A percentile compares a stretch with the other conserved stretches of the same genome.
Conservation (phyloP, 2,113 vertebrate species). For the Smithornis capensis region DNA sequence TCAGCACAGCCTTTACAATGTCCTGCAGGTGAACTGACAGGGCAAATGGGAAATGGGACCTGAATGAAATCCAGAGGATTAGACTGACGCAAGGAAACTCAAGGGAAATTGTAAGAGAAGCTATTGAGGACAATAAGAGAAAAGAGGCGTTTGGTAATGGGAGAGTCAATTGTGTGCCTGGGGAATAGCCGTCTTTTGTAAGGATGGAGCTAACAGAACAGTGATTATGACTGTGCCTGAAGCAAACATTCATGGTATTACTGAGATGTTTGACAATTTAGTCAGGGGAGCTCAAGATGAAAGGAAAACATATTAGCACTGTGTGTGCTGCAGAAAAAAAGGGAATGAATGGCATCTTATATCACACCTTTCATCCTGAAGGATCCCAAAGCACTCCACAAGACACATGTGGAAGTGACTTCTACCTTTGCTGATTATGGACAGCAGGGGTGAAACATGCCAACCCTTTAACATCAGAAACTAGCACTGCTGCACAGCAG, state of each 20-base stretch:
- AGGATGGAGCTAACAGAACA: background rate
- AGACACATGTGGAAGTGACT: background rate
- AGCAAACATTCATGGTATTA: background rate
- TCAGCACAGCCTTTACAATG: background rate
- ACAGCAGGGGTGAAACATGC: background rate
- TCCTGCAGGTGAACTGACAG: background rate
- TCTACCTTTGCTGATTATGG: background rate
- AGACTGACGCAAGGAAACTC: background rate
- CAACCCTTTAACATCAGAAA: background rate
- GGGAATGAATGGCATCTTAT: background rate
- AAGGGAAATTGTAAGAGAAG: background rate
- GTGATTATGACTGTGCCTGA: slow-evolving; percentile 21
- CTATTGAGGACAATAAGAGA: background rate
- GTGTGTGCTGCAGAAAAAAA: background rate
- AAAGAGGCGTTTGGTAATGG: background rate
- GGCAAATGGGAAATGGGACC: background rate
- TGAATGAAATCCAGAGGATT: background rate
- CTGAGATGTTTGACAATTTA: slow-evolving; percentile 38
- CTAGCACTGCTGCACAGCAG: background rate
- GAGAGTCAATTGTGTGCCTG: background rate
- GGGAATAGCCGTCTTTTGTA: slow-evolving; percentile 29
- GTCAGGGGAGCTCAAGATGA: slow-evolving; percentile 34
- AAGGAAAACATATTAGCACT: slow-evolving; percentile 27
- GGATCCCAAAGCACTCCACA: background rate
- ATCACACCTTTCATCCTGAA: slow-evolving; percentile 27